Conservation (phyloP, 2,113 vertebrate genomes). For the Semicossyphus pulcher region DNA sequence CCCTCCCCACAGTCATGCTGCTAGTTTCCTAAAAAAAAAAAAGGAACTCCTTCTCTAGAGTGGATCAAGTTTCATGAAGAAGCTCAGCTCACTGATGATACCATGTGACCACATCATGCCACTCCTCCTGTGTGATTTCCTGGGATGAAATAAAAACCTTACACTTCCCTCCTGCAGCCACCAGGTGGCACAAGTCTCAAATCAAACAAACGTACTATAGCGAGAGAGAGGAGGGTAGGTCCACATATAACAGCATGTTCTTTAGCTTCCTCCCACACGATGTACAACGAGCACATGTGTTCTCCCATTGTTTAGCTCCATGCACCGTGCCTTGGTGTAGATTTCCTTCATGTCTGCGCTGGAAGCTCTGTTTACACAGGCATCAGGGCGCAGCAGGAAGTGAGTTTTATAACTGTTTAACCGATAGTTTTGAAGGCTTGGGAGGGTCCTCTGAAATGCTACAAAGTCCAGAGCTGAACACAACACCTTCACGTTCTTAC, state of each 20-base stretch:
- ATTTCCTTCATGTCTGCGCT: neutral
- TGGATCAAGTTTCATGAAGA: conserved; percentile 10
- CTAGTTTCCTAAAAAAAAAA: neutral
- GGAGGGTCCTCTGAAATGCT: neutral
- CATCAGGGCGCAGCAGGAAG: conserved; percentile 19
- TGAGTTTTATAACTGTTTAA: conserved; percentile 39
- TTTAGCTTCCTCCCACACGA: neutral
- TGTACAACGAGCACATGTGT: neutral
- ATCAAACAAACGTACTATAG: neutral
- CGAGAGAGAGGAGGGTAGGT: neutral
- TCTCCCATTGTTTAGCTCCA: neutral
- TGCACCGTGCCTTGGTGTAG: neutral
- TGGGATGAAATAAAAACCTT: neutral
- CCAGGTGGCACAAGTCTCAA: conserved; percentile 51
- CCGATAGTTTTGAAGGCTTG: conserved; percentile 31
- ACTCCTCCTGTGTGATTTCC: conserved; percentile 2
- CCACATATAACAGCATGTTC: neutral
- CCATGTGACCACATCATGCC: neutral
- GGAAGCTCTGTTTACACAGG: conserved; percentile 32
- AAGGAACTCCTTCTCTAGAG: neutral
- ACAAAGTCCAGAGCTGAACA: conserved; percentile 29
- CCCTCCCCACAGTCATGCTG: too few relatives aligned
- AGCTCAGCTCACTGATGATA: neutral
- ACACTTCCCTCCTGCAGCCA: conserved; percentile 12
- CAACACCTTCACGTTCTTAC: neutral